phyloP scores from a whole-genome alignment of 2,888 invertebrate species.

The Corythucha ciliata region DNA sequence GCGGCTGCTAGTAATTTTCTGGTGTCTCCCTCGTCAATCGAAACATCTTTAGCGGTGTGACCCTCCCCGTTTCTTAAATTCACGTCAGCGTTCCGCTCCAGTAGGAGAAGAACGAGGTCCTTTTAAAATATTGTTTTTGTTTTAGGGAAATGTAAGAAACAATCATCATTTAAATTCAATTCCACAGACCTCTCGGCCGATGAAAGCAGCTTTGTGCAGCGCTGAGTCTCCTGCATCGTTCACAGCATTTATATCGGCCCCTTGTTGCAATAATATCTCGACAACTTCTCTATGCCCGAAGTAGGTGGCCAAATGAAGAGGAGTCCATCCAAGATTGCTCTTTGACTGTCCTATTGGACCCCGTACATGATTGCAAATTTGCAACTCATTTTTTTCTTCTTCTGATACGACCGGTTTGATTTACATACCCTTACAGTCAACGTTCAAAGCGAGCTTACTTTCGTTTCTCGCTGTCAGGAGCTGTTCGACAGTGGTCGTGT shows the following conservation, averaged over 20 bases:
- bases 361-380: neutral
- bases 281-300: constrained; percentile 56
- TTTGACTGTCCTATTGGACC: constrained; percentile 55
- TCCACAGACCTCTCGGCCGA: constrained; percentile 52
- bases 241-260: constrained; percentile 51
- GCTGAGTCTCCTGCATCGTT: constrained; percentile 58
- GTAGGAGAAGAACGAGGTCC: constrained; percentile 53
- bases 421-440: constrained; percentile 55
- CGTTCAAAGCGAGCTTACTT: constrained; percentile 48
- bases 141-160: neutral
- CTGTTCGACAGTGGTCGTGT: constrained; percentile 48
- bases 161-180: constrained; percentile 16
- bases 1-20: constrained; percentile 52
- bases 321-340: constrained; percentile 58
- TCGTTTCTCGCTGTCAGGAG: constrained; percentile 46
- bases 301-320: constrained; percentile 57
- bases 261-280: constrained; percentile 48
- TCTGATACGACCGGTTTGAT: neutral
- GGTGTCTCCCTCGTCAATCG: constrained; percentile 48
- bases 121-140: constrained; percentile 38
- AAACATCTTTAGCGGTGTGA: constrained; percentile 49
- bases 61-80: constrained; percentile 57
- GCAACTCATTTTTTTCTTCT: neutral
- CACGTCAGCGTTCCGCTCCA: constrained; percentile 54
- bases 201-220: constrained; percentile 58